phyloP scores from a whole-genome alignment of 2,888 invertebrate genomes.

The Scaptomyza reducta region DNA sequence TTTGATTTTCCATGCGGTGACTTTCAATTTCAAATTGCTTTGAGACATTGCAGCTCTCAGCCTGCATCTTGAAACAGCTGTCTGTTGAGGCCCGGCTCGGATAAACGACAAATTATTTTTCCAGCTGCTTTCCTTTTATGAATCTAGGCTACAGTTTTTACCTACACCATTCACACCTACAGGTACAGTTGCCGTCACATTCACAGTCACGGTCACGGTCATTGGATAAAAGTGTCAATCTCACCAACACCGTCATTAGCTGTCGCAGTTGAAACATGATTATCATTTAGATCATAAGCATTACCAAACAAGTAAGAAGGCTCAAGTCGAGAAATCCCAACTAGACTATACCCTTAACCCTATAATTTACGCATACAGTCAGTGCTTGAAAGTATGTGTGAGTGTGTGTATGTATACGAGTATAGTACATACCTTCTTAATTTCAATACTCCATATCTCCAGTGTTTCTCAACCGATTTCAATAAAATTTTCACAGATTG shows the following conservation, averaged over 20 bases:
- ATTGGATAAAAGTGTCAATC: slow-evolving; percentile 81
- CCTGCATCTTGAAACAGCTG: slow-evolving; percentile 41
- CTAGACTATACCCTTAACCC: too few relatives aligned
- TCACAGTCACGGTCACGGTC: slow-evolving; percentile 63
- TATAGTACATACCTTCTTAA: too few relatives aligned
- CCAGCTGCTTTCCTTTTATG: slow-evolving; percentile 51
- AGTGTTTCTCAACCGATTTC: too few relatives aligned
- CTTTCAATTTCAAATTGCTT: slow-evolving; percentile 70
- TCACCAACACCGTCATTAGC: slow-evolving; percentile 53
- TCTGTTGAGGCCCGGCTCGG: slow-evolving; percentile 34
- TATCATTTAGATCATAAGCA: slow-evolving; percentile 30
- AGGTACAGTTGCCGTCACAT: slow-evolving; percentile 34
- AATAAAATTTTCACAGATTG: too few relatives aligned
- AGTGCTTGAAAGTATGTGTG: too few relatives aligned
- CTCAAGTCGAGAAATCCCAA: too few relatives aligned
- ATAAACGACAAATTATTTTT: slow-evolving; percentile 67
- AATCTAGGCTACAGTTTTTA: slow-evolving; percentile 27
- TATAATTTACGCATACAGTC: too few relatives aligned
- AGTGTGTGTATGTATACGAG: too few relatives aligned
- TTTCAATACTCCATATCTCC: too few relatives aligned
- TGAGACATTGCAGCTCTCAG: slow-evolving; percentile 19
- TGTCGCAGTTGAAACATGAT: slow-evolving; percentile 28
- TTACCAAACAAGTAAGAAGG: slow-evolving; percentile 33
- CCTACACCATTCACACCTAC: slow-evolving; percentile 19
- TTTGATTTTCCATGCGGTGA: slow-evolving; percentile 44